Base-by-base conservation (phyloP, 2,797 vertebrate genomes). In the Hyperoplus lanceolatus region DNA sequence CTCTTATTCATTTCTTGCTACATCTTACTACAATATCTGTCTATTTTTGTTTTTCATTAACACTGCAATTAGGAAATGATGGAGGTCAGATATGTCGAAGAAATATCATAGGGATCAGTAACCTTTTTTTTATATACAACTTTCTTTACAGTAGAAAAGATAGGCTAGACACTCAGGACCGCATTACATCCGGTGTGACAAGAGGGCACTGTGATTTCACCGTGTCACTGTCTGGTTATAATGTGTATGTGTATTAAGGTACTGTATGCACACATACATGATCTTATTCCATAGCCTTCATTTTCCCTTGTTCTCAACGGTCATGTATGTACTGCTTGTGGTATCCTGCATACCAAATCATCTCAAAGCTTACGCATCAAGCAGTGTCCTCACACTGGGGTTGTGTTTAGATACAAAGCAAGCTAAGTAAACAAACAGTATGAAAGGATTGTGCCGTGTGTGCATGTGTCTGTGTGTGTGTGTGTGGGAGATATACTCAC, bases 401-500 rank as follows among this genome's bases (percentile, higher is more conserved):
- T 70, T 77, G 57, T 56, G 64, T 57, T 70, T 38, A 62, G 9
- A 81, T 3, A 70, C 65, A 69, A 55, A 55, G 11, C 67, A 63
- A 70, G 9, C 42, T 46, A 54, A 43, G 57, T 75, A 83, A 83
- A 84, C 75, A 84, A 77, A 82, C 81, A 0, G 46, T 71, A 60
- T 72, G 55, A 42, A 46, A 41, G 68, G 13, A 56, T 8, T 50
- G 54, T 46, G 53, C 48, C 8, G 61, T 0, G 46, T 11, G 46
- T 45, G 14, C 29, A 29, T 29, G 29, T 29, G 29, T 29, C 29
- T 29, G 29, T 29, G 29, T 29, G 29, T 29, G 29, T 10, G 61
- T 0, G 46, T 11, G 46, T 45, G 14, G 11, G 36, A 63, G 45
- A 75, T 5, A 75, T 18, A 60, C 36, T 50, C 56, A 80, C 53